phyloP scores from a whole-genome alignment of 2,797 vertebrate species.

The Myripristis jacobus region DNA sequence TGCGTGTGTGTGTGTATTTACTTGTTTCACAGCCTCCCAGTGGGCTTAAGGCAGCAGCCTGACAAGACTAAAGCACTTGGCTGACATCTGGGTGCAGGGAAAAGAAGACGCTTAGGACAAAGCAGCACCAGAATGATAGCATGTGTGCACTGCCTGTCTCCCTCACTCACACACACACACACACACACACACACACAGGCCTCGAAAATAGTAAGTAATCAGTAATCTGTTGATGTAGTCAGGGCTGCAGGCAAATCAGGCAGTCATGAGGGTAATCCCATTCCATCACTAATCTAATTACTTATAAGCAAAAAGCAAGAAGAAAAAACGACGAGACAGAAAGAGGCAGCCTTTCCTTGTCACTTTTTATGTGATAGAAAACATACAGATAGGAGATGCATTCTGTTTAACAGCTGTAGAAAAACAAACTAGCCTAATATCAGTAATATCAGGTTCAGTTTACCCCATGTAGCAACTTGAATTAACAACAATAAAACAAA shows the following conservation, averaged over 20 bases:
- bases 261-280: neutral
- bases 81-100: constrained; percentile 54
- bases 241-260: constrained; percentile 37
- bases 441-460: constrained; percentile 56
- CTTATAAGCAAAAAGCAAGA: neutral
- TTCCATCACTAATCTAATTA: constrained; percentile 26
- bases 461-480: constrained; percentile 52
- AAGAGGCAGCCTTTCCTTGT: constrained; percentile 18
- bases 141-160: constrained; percentile 6
- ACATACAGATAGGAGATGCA: constrained; percentile 64
- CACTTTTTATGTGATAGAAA: constrained; percentile 72
- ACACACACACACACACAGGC: neutral
- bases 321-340: neutral
- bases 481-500: constrained; percentile 60
- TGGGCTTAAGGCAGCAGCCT: constrained; percentile 64
- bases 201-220: constrained; percentile 34
- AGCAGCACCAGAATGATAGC: constrained; percentile 23
- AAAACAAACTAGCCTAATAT: constrained; percentile 46
- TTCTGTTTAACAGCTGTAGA: constrained; percentile 63
- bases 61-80: constrained; percentile 51
- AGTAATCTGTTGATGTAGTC: constrained; percentile 17
- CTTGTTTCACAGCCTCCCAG: constrained; percentile 49
- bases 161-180: neutral
- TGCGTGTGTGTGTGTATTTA: neutral
- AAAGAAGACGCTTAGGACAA: constrained; percentile 40